phyloP scores from a whole-genome alignment of 2,113 vertebrate genomes.

The Odobenus rosmarus region DNA sequence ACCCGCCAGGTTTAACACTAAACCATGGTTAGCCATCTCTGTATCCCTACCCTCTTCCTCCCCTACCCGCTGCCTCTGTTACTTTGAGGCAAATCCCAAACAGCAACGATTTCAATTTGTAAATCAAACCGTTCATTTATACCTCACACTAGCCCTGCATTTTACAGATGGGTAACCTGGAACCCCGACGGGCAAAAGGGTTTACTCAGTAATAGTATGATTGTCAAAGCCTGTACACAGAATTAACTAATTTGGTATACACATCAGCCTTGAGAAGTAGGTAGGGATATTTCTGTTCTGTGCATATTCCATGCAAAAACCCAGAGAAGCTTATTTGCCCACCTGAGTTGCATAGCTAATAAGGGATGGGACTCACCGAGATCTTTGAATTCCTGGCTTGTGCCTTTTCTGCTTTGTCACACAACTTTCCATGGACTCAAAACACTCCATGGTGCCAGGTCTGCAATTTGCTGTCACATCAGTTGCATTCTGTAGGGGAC shows the following conservation, averaged over 20 bases:
- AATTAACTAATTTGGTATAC: not conserved
- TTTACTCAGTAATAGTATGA: not conserved
- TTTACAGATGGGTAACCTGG: not conserved
- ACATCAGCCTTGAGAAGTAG: not conserved
- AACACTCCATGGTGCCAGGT: not conserved
- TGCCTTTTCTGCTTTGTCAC: not conserved
- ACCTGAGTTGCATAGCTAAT: not conserved
- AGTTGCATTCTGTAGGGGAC: fast-evolving
- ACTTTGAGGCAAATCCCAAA: not conserved
- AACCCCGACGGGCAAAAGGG: not conserved
- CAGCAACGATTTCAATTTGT: not conserved
- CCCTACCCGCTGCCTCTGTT: not conserved
- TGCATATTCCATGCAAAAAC: not conserved
- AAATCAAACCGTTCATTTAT: not conserved
- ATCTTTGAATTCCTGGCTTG: not conserved
- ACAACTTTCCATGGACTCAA: not conserved
- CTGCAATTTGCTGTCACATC: not conserved
- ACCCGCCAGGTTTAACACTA: not conserved
- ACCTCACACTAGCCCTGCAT: not conserved
- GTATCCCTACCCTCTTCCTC: not conserved
- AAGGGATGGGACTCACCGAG: not conserved
- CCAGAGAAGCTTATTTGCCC: not conserved
- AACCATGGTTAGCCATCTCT: not conserved
- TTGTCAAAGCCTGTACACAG: not conserved
- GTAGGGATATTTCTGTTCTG: not conserved